Base-by-base conservation (phyloP, 1,140 invertebrate genomes). In the Bombus superbus region DNA sequence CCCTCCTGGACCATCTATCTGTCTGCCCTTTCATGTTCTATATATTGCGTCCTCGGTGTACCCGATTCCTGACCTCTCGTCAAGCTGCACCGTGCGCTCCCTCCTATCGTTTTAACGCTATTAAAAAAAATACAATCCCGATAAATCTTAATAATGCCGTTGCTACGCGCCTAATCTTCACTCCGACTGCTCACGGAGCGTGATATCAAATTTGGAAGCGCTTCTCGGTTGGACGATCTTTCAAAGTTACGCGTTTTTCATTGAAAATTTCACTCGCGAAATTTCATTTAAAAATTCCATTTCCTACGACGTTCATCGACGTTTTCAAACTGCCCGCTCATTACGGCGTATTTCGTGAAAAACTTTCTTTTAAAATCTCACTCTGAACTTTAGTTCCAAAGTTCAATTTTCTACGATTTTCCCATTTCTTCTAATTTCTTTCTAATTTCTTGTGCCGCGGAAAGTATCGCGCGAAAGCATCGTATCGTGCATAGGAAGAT, bases 1-100 rank as follows among this genome's bases (percentile, higher is more conserved):
- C 89, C 89, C 89, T 90, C 81, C 88, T 72, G 81, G 81, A 82
- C 88, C 82, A 82, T 87, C 88, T 87, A 90, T 90, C 85, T 83
- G 81, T 90, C 86, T 90, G 79, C 74, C 80, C 80, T 88, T 89
- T 78, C 75, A 79, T 75, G 88, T 78, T 90, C 88, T 90, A 87
- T 87, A 87, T 87, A 75, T 89, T 66, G 81, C 79, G 83, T 88
- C 64, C 89, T 64, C 68, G 32, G 75, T 81, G 81, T 76, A 80
- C 71, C 77, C 76, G 86, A 89, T 90, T 90, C 79, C 85, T 87
- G 88, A 87, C 88, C 85, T 90, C 86, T 44, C 82, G 76, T 40
- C 11, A 84, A 53, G 59, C 68, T 79, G 32, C 79, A 73, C 47
- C 38, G 42, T 35, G 1, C 75, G 0, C 66, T 35, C 59, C 59